phyloP scores from a whole-genome alignment of 2,888 invertebrate genomes.

The Bombyx huttoni region DNA sequence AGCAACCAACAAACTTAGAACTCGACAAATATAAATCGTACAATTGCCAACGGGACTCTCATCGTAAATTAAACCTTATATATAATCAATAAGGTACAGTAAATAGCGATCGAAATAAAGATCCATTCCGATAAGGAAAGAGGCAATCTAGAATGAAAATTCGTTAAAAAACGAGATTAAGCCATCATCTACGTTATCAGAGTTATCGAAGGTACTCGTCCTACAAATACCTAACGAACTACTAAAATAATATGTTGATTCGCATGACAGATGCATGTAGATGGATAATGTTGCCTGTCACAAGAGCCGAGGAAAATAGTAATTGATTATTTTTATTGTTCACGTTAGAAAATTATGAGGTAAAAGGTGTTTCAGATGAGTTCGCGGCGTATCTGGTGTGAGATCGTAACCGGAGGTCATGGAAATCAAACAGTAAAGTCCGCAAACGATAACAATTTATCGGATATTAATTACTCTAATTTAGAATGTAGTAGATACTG shows the following conservation, averaged over 20 bases:
- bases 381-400: too few species aligned
- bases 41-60: slow-evolving; percentile 14
- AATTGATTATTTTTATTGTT: slow-evolving; percentile 11
- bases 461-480: too few species aligned
- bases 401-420: too few species aligned
- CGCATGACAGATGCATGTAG: slow-evolving; percentile 36
- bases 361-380: too few species aligned
- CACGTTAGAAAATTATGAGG: too few species aligned
- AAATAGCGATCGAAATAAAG: slow-evolving; percentile 5
- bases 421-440: too few species aligned
- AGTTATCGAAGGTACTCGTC: slow-evolving; percentile 48
- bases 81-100: slow-evolving; percentile 14
- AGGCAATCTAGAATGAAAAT: slow-evolving; percentile 49
- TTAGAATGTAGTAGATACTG: too few species aligned
- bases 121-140: slow-evolving; percentile 20
- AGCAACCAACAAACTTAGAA: slow-evolving; percentile 55
- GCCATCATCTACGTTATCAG: slow-evolving; percentile 64
- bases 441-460: too few species aligned
- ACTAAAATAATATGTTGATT: slow-evolving; percentile 47
- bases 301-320: slow-evolving; percentile 23
- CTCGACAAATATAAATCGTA: slow-evolving; percentile 40
- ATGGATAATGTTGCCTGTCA: slow-evolving; percentile 39
- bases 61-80: slow-evolving; percentile 30
- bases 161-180: slow-evolving; percentile 68
- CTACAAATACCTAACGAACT: slow-evolving; percentile 47